Base-by-base conservation (phyloP, 1,140 invertebrate genomes). In the Melanaphis sacchari region DNA sequence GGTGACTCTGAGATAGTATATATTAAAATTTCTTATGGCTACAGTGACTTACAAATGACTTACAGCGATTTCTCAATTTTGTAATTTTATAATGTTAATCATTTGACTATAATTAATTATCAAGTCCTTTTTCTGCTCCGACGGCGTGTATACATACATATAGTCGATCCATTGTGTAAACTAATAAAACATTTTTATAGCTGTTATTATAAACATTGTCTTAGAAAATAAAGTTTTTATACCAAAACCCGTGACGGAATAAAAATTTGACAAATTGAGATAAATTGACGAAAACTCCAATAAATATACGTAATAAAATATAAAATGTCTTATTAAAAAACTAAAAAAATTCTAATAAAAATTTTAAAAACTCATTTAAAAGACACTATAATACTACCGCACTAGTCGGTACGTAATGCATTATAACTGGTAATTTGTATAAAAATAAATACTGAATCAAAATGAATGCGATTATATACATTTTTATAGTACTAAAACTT, bases 141-240 rank as follows among this genome's bases (percentile, higher is more conserved):
- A n/a, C 21, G 59, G 15, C 31, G 31, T 43, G 11, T 85, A 46
- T 36, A 36, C 40, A 36, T 88, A 36, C 21, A 36, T 21, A 88
- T 36, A 49, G 11, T 52, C n/a, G 9, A 36, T 52, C n/a, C 6
- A 9, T n/a, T 24, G 36, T 11, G n/a, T 24, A 52, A 89, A 40
- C 88, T 89, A 54, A 89, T 52, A 54, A 89, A 89, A 89, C 22
- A 38, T 52, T 54, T 88, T 88, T 88, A 88, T 89, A 36, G 43
- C n/a, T 1, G 2, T 88, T 36, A 36, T 88, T 43, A 26, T 87
- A 87, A 43, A 87, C 84, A 31, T 76, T 87, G 36, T 43, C 26
- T 43, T 46, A 4, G 85, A 85, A 43, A 31, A 88, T 21, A 52
- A 52, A 52, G 87, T 89, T 89, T 89, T 52, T 38, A 38, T 52